phyloP scores from a whole-genome alignment of 2,888 invertebrate genomes.

The Apodemia zela region DNA sequence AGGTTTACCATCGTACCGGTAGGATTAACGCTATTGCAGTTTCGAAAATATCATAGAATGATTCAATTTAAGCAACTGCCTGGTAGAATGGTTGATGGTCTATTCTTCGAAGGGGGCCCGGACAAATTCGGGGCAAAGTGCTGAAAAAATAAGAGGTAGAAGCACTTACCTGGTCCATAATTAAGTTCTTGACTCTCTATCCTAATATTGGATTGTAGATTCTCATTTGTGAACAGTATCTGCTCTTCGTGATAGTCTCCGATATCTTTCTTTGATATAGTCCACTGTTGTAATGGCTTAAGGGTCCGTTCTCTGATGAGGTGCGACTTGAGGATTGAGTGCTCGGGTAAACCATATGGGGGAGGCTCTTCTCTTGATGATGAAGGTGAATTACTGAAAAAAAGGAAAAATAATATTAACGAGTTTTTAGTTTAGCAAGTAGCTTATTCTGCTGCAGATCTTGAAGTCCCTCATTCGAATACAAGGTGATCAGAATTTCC shows the following conservation, averaged over 20 bases:
- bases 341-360: slow-evolving; percentile 62
- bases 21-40: no score
- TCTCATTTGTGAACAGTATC: slow-evolving; percentile 72
- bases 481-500: no score
- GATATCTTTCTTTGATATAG: slow-evolving; percentile 70
- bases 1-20: no score
- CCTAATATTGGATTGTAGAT: slow-evolving; percentile 50
- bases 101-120: no score
- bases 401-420: not conserved
- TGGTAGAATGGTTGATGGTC: no score
- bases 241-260: slow-evolving; percentile 70
- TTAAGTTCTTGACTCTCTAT: slow-evolving; percentile 58
- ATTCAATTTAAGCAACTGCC: no score
- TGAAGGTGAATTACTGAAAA: slow-evolving; percentile 52
- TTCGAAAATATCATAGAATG: no score
- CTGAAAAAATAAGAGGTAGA: no score
- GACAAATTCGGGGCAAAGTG: no score
- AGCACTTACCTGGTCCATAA: slow-evolving; percentile 63
- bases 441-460: no score
- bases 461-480: no score
- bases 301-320: slow-evolving; percentile 52
- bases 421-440: no score
- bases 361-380: slow-evolving; percentile 58
- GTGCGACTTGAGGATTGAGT: slow-evolving; percentile 72
- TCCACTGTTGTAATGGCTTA: slow-evolving; percentile 68